phyloP scores from a whole-genome alignment of 2,888 invertebrate species.

The Furcula furcula region DNA sequence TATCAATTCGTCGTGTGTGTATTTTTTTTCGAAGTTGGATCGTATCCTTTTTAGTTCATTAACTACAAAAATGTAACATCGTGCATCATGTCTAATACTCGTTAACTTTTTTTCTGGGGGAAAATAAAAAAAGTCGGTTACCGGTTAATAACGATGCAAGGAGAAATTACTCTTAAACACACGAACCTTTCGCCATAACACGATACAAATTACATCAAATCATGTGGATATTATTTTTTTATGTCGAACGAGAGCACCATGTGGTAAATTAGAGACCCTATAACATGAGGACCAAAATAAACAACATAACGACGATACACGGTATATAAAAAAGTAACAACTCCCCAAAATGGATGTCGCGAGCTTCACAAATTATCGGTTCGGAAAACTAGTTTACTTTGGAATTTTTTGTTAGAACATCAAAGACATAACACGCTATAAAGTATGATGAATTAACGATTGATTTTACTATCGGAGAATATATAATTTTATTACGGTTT shows the following conservation, averaged over 20 bases:
- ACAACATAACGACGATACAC: conserved; percentile 65
- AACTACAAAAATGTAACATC: conserved; percentile 36
- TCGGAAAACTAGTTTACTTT: conserved; percentile 45
- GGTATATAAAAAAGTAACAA: conserved; percentile 56
- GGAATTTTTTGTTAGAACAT: conserved; percentile 15
- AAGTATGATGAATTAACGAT: conserved; percentile 27
- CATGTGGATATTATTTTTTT: conserved; percentile 76
- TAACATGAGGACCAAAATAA: conserved; percentile 63
- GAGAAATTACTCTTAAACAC: conserved; percentile 70
- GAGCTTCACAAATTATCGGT: conserved; percentile 53
- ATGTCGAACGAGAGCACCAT: conserved; percentile 59
- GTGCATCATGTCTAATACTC: conserved; percentile 45
- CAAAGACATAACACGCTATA: conserved; percentile 17
- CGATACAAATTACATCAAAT: conserved; percentile 74
- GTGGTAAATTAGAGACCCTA: conserved; percentile 77
- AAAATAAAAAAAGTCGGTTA: conserved; percentile 55
- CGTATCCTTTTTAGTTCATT: conserved; percentile 39
- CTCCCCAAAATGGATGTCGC: conserved; percentile 54
- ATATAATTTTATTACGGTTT: conserved; percentile 13
- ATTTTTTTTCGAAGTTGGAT: conserved; percentile 20
- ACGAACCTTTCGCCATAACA: conserved; percentile 72
- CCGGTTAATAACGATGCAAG: conserved; percentile 65
- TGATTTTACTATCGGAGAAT: conserved; percentile 17
- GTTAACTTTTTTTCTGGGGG: conserved; percentile 54
- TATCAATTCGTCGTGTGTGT: no score